phyloP scores from a whole-genome alignment of 2,113 vertebrate species.

The Martes martes region DNA sequence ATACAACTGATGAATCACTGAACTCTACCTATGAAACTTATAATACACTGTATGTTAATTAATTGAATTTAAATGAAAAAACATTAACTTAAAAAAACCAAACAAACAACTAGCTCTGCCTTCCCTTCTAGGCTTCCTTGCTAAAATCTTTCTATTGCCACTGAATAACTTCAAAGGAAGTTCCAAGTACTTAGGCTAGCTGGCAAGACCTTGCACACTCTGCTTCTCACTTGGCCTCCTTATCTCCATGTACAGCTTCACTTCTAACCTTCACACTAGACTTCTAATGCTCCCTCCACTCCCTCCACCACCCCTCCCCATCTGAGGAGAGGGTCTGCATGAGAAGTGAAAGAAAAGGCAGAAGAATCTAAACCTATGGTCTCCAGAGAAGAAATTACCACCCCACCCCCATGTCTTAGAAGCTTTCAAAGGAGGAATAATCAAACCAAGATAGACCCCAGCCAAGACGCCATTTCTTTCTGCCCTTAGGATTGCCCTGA shows the following conservation, averaged over 20 bases:
- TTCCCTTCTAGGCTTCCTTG: neutral
- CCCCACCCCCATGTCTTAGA: neutral
- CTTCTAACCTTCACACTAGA: neutral
- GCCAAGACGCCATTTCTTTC: neutral
- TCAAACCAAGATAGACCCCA: neutral
- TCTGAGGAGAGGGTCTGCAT: neutral
- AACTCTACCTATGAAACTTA: too few relatives aligned
- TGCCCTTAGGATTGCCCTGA: neutral
- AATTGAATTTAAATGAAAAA: too few relatives aligned
- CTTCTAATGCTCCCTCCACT: neutral
- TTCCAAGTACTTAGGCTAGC: neutral
- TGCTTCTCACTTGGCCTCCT: neutral
- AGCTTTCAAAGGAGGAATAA: neutral
- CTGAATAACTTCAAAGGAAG: neutral
- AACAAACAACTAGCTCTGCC: neutral
- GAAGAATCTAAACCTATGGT: neutral
- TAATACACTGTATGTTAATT: too few relatives aligned
- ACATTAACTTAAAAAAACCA: neutral
- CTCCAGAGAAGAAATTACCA: neutral
- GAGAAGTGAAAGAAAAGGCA: neutral
- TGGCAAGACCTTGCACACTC: neutral
- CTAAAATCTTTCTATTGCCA: neutral
- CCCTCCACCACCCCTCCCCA: fast-evolving
- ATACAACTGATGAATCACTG: too few relatives aligned
- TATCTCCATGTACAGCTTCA: neutral